Evolutionary conservation across 2,113 vertebrate species (phyloP).

Genomic region (Hylia prasina): DNA sequence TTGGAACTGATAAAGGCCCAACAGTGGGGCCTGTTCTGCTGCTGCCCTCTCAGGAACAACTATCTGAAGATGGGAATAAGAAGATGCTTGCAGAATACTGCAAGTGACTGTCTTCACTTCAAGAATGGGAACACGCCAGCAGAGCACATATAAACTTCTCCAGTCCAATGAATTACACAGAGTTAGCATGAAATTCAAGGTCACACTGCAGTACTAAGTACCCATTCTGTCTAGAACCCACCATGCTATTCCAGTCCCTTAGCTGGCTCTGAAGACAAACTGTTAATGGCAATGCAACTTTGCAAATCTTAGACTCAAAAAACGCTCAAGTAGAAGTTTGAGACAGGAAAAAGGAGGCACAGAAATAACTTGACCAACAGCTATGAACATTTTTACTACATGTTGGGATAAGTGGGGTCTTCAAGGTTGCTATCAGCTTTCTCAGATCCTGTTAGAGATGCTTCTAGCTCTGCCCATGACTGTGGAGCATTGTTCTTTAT

Average conservation of each 20-base stretch:
- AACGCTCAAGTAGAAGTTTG: slow-evolving; percentile 10
- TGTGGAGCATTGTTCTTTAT: slow-evolving; percentile 81
- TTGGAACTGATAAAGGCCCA: neutral
- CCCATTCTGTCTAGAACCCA: neutral
- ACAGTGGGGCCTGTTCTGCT: neutral
- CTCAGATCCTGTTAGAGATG: slow-evolving; percentile 64
- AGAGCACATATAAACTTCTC: neutral
- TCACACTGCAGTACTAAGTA: neutral
- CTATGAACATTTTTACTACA: slow-evolving; percentile 25
- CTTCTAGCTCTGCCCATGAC: slow-evolving; percentile 84
- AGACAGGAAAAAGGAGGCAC: slow-evolving; percentile 32
- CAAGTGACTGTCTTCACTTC: neutral
- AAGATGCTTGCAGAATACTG: neutral
- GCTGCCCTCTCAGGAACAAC: neutral
- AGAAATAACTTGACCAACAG: slow-evolving; percentile 13
- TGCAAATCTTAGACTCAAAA: neutral
- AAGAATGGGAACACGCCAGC: neutral
- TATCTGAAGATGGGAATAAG: neutral
- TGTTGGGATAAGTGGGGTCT: slow-evolving; percentile 30
- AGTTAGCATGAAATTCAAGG: neutral
- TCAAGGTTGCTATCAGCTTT: slow-evolving; percentile 24
- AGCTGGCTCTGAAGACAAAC: neutral
- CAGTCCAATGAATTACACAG: neutral
- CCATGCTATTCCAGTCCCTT: neutral
- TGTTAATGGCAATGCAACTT: neutral